Percentiles rank a stretch among this genome's conserved stretches.
These are phyloP conservation scores for Colletes gigas DNA, from an alignment of 1,140 invertebrate species.

Conservation along the genomic window DNA sequence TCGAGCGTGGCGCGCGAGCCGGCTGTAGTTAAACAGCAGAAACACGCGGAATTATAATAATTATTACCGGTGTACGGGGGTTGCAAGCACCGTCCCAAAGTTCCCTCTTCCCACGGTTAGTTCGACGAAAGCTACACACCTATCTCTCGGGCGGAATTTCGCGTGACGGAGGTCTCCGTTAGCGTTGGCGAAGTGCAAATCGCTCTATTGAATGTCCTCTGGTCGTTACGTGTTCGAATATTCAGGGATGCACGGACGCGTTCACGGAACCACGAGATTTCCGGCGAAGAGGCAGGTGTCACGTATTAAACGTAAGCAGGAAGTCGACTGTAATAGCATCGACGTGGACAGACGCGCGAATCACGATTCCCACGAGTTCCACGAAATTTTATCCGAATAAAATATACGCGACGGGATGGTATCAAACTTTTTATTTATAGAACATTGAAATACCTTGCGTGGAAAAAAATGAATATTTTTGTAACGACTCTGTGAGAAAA, in stretches of 20 bases:
- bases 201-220: background rate
- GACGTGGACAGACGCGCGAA: background rate
- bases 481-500: too few species aligned
- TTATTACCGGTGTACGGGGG: constrained; percentile 2
- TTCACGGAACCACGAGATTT: background rate
- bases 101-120: background rate
- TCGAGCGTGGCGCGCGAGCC: background rate
- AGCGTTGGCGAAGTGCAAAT: background rate
- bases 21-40: constrained; percentile 1
- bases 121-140: constrained; percentile 4
- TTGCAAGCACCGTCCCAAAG: background rate
- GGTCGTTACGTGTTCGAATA: background rate
- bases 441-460: too few species aligned
- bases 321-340: background rate
- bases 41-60: constrained; percentile 13
- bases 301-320: background rate
- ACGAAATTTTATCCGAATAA: too few species aligned
- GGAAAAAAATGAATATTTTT: too few species aligned
- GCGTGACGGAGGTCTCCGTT: background rate
- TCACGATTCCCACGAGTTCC: background rate
- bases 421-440: too few species aligned
- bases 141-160: background rate
- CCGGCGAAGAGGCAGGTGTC: background rate
- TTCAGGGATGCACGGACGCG: background rate
- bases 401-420: too few species aligned